Conservation (phyloP, 2,113 vertebrate species). For the Chionis minor region DNA sequence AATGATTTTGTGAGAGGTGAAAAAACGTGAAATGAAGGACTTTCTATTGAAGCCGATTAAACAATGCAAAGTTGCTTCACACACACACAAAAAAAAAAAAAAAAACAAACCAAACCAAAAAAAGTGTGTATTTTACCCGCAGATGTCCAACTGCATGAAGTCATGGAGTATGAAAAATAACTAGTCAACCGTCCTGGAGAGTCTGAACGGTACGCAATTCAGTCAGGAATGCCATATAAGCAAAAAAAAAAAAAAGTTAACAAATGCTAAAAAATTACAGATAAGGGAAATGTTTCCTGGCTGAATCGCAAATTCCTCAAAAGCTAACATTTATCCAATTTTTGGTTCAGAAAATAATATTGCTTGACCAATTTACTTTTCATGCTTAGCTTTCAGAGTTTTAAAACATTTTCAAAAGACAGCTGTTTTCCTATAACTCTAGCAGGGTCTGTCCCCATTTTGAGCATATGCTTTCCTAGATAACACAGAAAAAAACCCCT, state of each 20-base stretch:
- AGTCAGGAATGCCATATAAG: neutral
- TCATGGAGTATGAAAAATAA: neutral
- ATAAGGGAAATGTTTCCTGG: neutral
- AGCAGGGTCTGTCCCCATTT: neutral
- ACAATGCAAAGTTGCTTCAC: neutral
- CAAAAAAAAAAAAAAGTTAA: neutral
- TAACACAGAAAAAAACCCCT: neutral
- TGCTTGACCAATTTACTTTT: neutral
- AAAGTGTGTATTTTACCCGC: neutral
- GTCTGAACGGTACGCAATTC: neutral
- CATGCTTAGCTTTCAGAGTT: neutral
- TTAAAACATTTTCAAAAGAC: neutral
- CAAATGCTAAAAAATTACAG: neutral
- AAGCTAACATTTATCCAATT: neutral
- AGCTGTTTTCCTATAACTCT: neutral
- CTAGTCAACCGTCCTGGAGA: fast-evolving
- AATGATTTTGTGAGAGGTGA: neutral
- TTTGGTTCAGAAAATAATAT: neutral
- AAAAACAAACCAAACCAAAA: no score
- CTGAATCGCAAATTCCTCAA: neutral
- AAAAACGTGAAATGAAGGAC: neutral
- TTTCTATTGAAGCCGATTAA: neutral
- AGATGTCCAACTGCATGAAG: neutral
- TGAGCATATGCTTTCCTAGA: neutral
- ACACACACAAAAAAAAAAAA: neutral